A percentile compares a stretch with the other conserved stretches of the same genome.
phyloP scores from a whole-genome alignment of 2,888 invertebrate genomes.

The Leucania comma region DNA sequence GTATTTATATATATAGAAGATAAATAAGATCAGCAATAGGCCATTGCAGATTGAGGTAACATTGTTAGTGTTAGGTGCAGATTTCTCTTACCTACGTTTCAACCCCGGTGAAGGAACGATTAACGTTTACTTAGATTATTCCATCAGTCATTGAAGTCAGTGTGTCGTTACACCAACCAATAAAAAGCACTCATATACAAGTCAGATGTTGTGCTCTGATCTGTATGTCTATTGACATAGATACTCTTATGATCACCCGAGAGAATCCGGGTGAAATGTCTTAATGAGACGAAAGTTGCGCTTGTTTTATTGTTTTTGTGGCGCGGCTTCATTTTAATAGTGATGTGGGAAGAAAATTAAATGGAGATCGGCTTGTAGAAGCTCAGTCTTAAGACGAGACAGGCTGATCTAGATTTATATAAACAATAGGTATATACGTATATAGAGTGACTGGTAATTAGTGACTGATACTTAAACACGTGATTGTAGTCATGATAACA shows the following conservation, averaged over 20 bases:
- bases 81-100: background rate
- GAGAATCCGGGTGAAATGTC: slow-evolving; percentile 59
- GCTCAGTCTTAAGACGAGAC: background rate
- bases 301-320: slow-evolving; percentile 50
- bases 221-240: slow-evolving; percentile 63
- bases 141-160: slow-evolving; percentile 54
- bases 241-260: slow-evolving; percentile 42
- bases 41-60: background rate
- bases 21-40: too few species aligned
- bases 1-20: too few species aligned
- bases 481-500: too few species aligned
- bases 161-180: slow-evolving; percentile 44
- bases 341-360: slow-evolving; percentile 44
- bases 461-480: too few species aligned
- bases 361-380: slow-evolving; percentile 17
- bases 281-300: slow-evolving; percentile 61
- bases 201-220: slow-evolving; percentile 52
- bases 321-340: slow-evolving; percentile 36
- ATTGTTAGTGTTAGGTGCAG: background rate
- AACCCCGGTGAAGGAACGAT: background rate
- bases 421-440: too few species aligned
- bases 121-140: slow-evolving; percentile 1
- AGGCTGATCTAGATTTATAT: background rate
- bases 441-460: too few species aligned
- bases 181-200: slow-evolving; percentile 53